These are phyloP conservation scores for Origma solitaria DNA, from an alignment of 2,113 vertebrate species.

Conservation along the genomic window DNA sequence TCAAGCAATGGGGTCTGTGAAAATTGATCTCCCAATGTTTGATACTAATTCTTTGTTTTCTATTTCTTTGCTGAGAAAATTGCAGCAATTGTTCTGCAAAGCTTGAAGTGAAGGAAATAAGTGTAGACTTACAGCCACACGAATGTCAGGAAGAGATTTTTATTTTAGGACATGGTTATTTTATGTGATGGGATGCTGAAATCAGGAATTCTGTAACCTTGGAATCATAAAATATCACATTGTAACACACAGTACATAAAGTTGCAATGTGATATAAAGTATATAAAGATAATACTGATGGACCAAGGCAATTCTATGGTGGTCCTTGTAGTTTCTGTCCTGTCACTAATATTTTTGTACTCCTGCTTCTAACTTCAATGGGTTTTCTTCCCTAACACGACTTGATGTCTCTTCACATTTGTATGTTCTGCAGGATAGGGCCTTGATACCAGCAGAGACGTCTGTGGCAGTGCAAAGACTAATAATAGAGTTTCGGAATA, in stretches of 20 bases:
- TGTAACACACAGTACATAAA: not conserved
- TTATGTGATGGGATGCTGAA: not conserved
- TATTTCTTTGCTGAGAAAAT: not conserved
- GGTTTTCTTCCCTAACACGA: not conserved
- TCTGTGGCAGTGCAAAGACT: not conserved
- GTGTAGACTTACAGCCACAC: accelerated
- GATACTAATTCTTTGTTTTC: constrained; percentile 39
- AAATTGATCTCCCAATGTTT: constrained; percentile 15
- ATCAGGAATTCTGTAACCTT: not conserved
- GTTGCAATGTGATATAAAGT: not conserved
- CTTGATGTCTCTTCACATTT: not conserved
- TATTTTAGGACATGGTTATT: not conserved
- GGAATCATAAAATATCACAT: not conserved
- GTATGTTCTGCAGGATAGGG: not conserved
- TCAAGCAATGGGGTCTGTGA: not conserved
- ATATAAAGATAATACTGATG: not conserved
- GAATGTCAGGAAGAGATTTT: not conserved
- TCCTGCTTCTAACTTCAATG: not conserved
- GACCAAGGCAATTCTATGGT: not conserved
- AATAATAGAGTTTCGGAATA: not conserved
- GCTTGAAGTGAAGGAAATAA: not conserved
- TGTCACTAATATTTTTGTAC: not conserved
- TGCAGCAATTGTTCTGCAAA: constrained; percentile 10
- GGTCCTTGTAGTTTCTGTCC: not conserved
- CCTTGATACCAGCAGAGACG: not conserved